A percentile compares a stretch with the other conserved stretches of the same genome.
Evolutionary conservation across 2,888 invertebrate species (phyloP).

Genomic region (Epinotia nisella): DNA sequence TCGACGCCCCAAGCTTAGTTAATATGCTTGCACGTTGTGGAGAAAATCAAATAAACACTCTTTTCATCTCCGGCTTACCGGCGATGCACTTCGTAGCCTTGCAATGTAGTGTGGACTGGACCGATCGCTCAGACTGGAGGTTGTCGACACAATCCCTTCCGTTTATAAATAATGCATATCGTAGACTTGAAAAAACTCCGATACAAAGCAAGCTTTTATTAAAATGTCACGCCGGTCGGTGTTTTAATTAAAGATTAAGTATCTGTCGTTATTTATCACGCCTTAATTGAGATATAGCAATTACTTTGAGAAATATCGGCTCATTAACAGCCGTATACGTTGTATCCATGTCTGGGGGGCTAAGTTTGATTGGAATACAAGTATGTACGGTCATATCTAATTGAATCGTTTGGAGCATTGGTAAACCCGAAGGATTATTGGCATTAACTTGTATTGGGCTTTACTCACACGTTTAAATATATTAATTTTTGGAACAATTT

Average conservation of each 20-base stretch:
- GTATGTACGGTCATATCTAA: conserved; percentile 16
- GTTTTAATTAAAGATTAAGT: conserved; percentile 45
- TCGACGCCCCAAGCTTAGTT: conserved; percentile 70
- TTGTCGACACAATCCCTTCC: conserved; percentile 67
- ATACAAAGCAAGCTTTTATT: conserved; percentile 43
- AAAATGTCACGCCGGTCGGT: conserved; percentile 32
- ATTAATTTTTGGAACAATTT: conserved; percentile 70
- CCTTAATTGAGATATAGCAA: conserved; percentile 44
- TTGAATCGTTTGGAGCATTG: conserved; percentile 21
- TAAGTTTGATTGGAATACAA: conserved; percentile 22
- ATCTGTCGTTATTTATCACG: conserved; percentile 43
- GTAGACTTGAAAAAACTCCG: conserved; percentile 51
- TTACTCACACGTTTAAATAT: conserved; percentile 9
- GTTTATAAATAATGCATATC: conserved; percentile 61
- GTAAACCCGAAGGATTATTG: conserved; percentile 11
- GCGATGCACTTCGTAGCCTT: conserved; percentile 78
- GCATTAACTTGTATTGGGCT: background rate
- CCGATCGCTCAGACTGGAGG: conserved; percentile 60
- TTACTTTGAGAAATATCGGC: conserved; percentile 40
- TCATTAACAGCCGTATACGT: conserved; percentile 29
- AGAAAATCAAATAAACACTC: conserved; percentile 81
- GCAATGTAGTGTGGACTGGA: conserved; percentile 70
- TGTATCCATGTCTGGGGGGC: conserved; percentile 28
- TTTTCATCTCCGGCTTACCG: conserved; percentile 80
- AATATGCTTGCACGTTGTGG: conserved; percentile 68